phyloP scores from a whole-genome alignment of 2,797 vertebrate species.

The Mallotus villosus region DNA sequence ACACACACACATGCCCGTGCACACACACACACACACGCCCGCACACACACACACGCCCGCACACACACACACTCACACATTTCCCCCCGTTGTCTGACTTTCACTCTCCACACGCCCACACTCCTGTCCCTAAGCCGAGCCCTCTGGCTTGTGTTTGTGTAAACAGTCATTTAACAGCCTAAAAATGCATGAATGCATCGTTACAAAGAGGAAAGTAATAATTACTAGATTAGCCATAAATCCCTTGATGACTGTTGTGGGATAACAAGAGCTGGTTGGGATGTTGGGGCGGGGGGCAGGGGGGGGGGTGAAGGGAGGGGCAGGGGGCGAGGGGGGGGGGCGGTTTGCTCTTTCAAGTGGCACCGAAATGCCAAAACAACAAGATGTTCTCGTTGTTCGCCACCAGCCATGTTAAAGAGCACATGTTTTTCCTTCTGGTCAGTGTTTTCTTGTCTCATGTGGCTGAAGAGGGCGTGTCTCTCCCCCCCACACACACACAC shows the following conservation, averaged over 20 bases:
- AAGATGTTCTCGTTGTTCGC: constrained; percentile 37
- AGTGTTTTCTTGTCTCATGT: too few species aligned
- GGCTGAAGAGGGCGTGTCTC: not conserved
- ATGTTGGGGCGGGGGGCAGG: constrained; percentile 39
- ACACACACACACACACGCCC: not conserved
- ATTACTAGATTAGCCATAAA: constrained; percentile 55
- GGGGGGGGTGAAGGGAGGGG: not conserved
- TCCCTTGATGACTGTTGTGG: constrained; percentile 44
- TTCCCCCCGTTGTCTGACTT: constrained; percentile 30
- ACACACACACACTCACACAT: not conserved
- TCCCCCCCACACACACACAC: too few species aligned
- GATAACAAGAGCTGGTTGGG: constrained; percentile 55
- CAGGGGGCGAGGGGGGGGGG: too few species aligned
- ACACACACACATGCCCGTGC: constrained; percentile 1
- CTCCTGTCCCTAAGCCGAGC: constrained; percentile 3
- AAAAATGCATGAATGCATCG: constrained; percentile 32
- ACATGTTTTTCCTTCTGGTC: constrained; percentile 27
- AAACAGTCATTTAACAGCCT: constrained; percentile 52
- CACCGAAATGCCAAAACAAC: constrained; percentile 45
- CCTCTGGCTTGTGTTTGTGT: constrained; percentile 31
- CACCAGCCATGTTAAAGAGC: constrained; percentile 41
- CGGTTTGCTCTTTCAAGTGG: constrained; percentile 64
- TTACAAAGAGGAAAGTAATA: constrained; percentile 43
- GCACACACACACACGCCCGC: not conserved
- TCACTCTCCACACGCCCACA: constrained; percentile 22